Evolutionary conservation across 1,140 invertebrate species (phyloP).

Genomic region (Diachasmimorpha longicaudata): DNA sequence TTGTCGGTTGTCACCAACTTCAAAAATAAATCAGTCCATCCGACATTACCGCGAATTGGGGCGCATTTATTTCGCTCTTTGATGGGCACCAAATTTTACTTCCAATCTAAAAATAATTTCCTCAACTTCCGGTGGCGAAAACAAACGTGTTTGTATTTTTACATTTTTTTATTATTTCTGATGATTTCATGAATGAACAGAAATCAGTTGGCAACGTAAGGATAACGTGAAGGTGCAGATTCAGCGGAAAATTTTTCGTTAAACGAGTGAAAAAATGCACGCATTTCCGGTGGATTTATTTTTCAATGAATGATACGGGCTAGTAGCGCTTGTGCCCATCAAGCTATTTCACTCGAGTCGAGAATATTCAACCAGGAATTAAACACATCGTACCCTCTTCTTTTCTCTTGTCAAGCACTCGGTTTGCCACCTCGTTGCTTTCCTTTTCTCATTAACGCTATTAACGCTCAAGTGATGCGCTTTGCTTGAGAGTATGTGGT

Average conservation of each 20-base stretch:
- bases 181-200: neutral
- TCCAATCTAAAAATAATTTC: neutral
- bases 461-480: neutral
- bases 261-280: neutral
- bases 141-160: neutral
- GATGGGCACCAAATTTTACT: neutral
- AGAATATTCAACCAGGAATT: neutral
- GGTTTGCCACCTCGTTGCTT: neutral
- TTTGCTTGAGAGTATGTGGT: neutral
- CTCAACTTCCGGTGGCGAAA: neutral
- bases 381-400: neutral
- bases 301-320: neutral
- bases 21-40: neutral
- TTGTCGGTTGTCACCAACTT: neutral
- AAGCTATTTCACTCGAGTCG: no score
- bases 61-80: neutral
- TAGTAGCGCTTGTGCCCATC: neutral
- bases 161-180: neutral
- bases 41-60: neutral
- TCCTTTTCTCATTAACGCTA: constrained; percentile 24
- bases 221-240: neutral
- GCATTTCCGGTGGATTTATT: constrained; percentile 4
- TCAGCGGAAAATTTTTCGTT: neutral
- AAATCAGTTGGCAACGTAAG: neutral
- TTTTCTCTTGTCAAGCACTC: neutral